Evolutionary conservation across 2,888 invertebrate species (phyloP), one percentile per base, ranked within the genome.

Genomic region (Platypus cylindrus): DNA sequence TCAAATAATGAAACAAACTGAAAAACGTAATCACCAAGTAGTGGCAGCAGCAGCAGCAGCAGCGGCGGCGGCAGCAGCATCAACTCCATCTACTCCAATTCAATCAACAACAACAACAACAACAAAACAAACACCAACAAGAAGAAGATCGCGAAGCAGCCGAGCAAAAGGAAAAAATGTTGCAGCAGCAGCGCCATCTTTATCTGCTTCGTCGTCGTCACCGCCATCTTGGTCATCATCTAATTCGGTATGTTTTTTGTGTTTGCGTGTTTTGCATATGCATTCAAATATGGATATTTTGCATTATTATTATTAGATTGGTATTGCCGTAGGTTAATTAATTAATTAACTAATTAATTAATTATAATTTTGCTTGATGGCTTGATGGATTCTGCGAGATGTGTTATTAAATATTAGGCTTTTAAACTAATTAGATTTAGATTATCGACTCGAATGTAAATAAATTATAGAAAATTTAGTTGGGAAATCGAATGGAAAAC

Each of bases 1-100:
- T 59, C 78, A 78, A 61, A 78, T 78, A 49, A 78, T 79, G 76
- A 76, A 78, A 52, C 78, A 78, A 58, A 77, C 77, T 12, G 77
- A 78, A 55, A 51, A 62, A 53, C 63, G 63, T 52, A 61, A 62
- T 43, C 76, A 76, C 49, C 71, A 73, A 33, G n/a, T 18, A 3
- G 23, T 38, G 16, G 17, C 37, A 16, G 63, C 62, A 23, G 18
- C 28, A 17, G 34, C 41, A 3, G 27, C 38, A 17, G 16, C 30
- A 2, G 38, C 35, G 17, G 18, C 37, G 12, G 36, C 38, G 14
- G 30, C 37, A 3, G 40, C 34, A 16, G 39, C 39, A 3, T 11
- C 24, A 8, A 34, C 38, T 40, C 44, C 40, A 30, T 44, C 32
- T 26, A n/a, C n/a, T n/a, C n/a, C n/a, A n/a, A n/a, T n/a, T n/a